Base-by-base conservation (phyloP, 2,797 vertebrate genomes). In the Tragopan temminckii region DNA sequence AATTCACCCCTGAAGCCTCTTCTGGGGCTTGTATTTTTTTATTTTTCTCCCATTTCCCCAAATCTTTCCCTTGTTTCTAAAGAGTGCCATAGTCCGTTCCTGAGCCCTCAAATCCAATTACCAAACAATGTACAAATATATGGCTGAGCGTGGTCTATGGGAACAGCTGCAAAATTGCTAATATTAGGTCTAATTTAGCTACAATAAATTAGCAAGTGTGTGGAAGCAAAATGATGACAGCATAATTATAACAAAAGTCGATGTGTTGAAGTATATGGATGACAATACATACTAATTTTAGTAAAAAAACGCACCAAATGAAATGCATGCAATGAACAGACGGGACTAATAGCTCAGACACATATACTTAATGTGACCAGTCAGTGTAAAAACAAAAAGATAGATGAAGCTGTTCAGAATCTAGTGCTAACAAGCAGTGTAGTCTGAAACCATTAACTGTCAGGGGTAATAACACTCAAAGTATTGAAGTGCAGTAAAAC, bases 161-260 rank as follows among this genome's bases (percentile, higher is more conserved):
- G 95, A 98, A 97, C 98, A 98, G 98, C 98, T 98, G 98, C 98
- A 98, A 98, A 98, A 98, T 98, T 97, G 98, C 97, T 98, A 98
- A 98, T 98, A 98, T 98, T 98, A 98, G 97, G 97, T 97, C 97
- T 98, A 98, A 98, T 98, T 98, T 98, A 98, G 97, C 96, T 95
- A 97, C 98, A 98, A 98, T 98, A 98, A 98, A 98, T 98, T 98
- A 98, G 97, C 96, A 97, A 98, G 97, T 97, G 97, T 97, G 97
- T 97, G 97, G 97, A 98, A 97, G 97, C 96, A 96, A 97, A 94
- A 97, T 97, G 97, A 98, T 98, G 98, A 98, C 97, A 98, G 97
- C 97, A 92, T 98, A 98, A 98, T 98, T 98, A 98, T 98, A 98
- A 98, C 98, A 98, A 97, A 98, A 98, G 98, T 98, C 95, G 92